These are phyloP conservation scores for Scotopteryx bipunctaria DNA, from an alignment of 2,888 invertebrate species.

Conservation along the genomic window DNA sequence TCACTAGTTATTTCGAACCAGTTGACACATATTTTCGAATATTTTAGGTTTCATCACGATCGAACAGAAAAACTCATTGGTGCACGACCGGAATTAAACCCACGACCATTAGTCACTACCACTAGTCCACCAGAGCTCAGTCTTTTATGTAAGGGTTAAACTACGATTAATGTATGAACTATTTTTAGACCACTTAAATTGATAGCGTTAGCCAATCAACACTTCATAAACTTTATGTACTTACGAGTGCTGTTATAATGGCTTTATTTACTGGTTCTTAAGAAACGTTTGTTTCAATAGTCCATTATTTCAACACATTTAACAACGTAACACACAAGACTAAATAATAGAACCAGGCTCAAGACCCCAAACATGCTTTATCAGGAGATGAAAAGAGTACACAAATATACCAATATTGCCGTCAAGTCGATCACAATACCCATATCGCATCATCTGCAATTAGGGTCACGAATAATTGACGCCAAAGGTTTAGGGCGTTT, in stretches of 20 bases:
- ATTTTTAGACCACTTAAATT: conserved; percentile 28
- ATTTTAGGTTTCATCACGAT: no score
- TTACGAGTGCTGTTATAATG: background rate
- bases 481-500: conserved; percentile 73
- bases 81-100: no score
- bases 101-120: no score
- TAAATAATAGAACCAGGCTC: conserved; percentile 60
- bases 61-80: no score
- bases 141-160: conserved; percentile 13
- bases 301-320: conserved; percentile 47
- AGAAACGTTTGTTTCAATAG: conserved; percentile 19
- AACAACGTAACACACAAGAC: conserved; percentile 49
- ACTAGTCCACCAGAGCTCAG: background rate
- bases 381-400: conserved; percentile 49
- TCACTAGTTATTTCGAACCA: no score
- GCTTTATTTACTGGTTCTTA: conserved; percentile 6
- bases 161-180: conserved; percentile 3
- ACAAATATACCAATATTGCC: conserved; percentile 72
- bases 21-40: no score
- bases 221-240: conserved; percentile 10
- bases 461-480: conserved; percentile 81
- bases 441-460: conserved; percentile 81
- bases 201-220: conserved; percentile 29
- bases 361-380: conserved; percentile 60
- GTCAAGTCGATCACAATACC: conserved; percentile 71